Evolutionary conservation across 2,113 vertebrate species (phyloP), one percentile per base, ranked within the genome.

Genomic region (Nannospalax galili): DNA sequence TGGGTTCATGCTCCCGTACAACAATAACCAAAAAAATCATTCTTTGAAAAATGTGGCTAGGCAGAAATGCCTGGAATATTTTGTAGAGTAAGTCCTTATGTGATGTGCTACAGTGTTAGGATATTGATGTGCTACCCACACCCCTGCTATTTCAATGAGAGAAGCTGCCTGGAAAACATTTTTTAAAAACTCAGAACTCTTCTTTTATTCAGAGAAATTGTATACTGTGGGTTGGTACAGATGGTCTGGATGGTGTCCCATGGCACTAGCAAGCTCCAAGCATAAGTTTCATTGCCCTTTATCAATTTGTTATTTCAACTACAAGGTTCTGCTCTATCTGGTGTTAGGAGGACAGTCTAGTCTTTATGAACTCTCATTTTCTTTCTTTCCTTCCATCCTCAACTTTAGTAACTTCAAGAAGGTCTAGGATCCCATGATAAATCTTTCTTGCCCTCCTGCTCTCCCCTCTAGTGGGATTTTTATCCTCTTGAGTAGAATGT

Each of bases 161-260:
- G 48, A 95, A 92, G 79, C 28, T 84, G 74, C 19, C 79, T 97
- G 89, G 80, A 95, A 94, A 87, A 80, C 40, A 82, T 37, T 69
- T 95, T 62, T 81, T 81, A 62, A n/a, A 80, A 60, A 80, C 9
- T 17, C 5, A 62, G 40, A 40, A 62, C 35, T 35, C 42, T 37
- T 87, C 82, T 92, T 69, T 89, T 95, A 70, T 77, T 97, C 60
- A 67, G 69, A 91, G 70, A 60, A 72, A 35, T 0, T 42, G 15
- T 79, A 48, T 15, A n/a, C 62, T 4, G 10, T 65, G 72, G 79
- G 45, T 28, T 77, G 89, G 52, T 65, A 62, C n/a, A 45, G 48
- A 72, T 40, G 69, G 32, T 82, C 20, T 80, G 24, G n/a, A 16
- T 92, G 74, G 32, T 56, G 28, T 42, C 56, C 22, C 15, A 19